phyloP scores from a whole-genome alignment of 2,113 vertebrate species.

The Prunella himalayana region DNA sequence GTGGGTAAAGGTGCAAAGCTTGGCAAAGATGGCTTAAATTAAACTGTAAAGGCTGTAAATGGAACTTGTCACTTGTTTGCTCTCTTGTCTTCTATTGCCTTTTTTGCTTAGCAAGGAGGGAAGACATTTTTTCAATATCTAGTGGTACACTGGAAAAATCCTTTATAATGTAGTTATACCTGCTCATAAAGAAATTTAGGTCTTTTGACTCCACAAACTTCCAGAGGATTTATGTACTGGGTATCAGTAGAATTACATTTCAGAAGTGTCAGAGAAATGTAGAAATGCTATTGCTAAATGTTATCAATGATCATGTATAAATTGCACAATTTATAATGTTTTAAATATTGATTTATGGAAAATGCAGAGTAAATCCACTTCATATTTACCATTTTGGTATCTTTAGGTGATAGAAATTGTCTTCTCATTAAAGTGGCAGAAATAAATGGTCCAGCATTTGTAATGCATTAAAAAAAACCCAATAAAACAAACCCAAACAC shows the following conservation, averaged over 20 bases:
- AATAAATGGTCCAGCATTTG: neutral
- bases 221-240: neutral
- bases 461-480: neutral
- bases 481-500: neutral
- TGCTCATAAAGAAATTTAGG: neutral
- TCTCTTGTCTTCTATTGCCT: neutral
- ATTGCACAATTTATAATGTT: neutral
- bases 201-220: neutral
- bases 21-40: neutral
- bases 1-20: neutral
- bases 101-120: neutral
- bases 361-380: neutral
- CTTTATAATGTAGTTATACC: neutral
- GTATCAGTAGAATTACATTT: neutral
- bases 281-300: neutral
- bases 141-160: neutral
- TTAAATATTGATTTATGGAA: neutral
- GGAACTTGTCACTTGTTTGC: neutral
- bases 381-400: neutral
- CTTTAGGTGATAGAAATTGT: neutral
- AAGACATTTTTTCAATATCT: neutral
- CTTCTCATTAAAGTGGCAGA: neutral
- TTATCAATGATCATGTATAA: neutral
- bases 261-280: neutral
- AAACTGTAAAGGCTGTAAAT: neutral